These are phyloP conservation scores for Metacarcinus magister DNA, from an alignment of 2,888 invertebrate genomes.

Conservation along the genomic window DNA sequence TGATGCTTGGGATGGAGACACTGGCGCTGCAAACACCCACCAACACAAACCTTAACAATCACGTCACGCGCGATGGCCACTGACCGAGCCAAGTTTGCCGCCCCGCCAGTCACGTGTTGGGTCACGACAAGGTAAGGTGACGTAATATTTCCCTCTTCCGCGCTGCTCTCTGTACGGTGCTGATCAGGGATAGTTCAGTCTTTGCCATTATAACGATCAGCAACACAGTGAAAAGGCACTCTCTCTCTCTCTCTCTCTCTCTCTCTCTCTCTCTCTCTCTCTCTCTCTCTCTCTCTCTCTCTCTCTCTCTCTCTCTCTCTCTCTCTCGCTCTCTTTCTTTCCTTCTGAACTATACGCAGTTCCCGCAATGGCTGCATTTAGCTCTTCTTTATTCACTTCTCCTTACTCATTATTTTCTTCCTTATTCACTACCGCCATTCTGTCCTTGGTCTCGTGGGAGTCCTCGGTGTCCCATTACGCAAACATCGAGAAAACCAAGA, in stretches of 20 bases:
- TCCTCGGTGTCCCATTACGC: neutral
- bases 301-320: neutral
- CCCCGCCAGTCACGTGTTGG: neutral
- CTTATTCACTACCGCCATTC: neutral
- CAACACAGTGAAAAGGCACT: neutral
- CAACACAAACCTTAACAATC: neutral
- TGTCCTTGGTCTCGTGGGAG: neutral
- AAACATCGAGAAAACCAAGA: neutral
- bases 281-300: no score
- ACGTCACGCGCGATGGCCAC: neutral
- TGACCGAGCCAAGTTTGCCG: neutral
- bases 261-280: neutral
- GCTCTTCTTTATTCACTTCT: neutral
- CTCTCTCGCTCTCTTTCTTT: neutral
- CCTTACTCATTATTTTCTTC: neutral
- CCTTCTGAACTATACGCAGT: neutral
- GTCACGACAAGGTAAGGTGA: neutral
- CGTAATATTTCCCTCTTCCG: neutral
- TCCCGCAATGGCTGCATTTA: neutral
- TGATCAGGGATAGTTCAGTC: neutral
- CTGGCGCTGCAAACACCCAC: neutral
- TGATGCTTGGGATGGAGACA: neutral
- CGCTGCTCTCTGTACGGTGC: neutral
- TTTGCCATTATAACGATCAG: neutral
- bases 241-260: constrained; percentile 17